phyloP scores from a whole-genome alignment of 2,113 vertebrate genomes.

The Emberiza fucata region DNA sequence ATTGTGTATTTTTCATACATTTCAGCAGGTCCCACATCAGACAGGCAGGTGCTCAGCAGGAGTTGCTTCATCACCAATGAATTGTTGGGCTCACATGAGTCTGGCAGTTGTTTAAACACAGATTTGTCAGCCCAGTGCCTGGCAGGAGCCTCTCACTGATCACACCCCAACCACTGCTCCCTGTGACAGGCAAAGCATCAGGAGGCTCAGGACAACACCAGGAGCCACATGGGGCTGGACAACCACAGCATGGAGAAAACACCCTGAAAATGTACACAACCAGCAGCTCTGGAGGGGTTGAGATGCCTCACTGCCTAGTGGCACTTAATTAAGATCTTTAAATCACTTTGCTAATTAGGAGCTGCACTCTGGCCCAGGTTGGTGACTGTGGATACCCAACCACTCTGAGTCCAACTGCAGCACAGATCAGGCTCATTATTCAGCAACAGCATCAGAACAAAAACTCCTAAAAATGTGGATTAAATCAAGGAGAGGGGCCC shows the following conservation, averaged over 20 bases:
- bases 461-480: background rate
- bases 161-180: background rate
- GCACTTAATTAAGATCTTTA: conserved; percentile 2
- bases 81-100: background rate
- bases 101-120: background rate
- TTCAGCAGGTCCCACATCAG: background rate
- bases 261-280: background rate
- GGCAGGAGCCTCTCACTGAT: background rate
- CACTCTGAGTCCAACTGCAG: background rate
- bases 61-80: background rate
- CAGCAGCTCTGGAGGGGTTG: background rate
- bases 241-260: background rate
- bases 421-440: background rate
- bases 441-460: background rate
- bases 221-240: background rate
- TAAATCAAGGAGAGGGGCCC: background rate
- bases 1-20: background rate
- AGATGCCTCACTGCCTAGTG: background rate
- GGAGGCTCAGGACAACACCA: background rate
- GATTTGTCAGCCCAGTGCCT: background rate
- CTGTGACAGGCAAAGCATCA: background rate
- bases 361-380: background rate
- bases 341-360: conserved; percentile 40
- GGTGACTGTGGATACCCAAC: background rate
- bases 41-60: background rate